phyloP scores from a whole-genome alignment of 2,888 invertebrate species.

The Chloroclysta siterata region DNA sequence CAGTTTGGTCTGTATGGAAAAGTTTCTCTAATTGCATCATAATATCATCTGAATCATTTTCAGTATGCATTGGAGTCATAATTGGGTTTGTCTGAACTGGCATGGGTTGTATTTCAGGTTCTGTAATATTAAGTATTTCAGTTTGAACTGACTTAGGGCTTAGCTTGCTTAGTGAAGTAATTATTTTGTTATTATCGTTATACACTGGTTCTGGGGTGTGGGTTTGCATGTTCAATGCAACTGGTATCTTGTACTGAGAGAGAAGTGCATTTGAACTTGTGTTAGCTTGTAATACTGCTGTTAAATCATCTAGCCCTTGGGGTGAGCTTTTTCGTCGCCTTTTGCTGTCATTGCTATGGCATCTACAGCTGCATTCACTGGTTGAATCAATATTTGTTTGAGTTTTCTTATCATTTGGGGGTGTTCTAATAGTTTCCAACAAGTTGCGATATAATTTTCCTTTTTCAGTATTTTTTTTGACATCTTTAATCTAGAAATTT shows the following conservation, averaged over 20 bases:
- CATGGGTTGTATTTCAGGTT: conserved; percentile 23
- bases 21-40: conserved; percentile 75
- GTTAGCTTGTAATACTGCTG: conserved; percentile 27
- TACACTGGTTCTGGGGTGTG: conserved; percentile 36
- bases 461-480: conserved; percentile 69
- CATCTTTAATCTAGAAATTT: conserved; percentile 62
- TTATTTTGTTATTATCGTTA: conserved; percentile 10
- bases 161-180: conserved; percentile 24
- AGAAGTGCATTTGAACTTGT: conserved; percentile 25
- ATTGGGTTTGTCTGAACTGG: conserved; percentile 27
- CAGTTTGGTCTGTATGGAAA: conserved; percentile 70
- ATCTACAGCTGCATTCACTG: conserved; percentile 61
- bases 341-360: conserved; percentile 60
- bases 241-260: conserved; percentile 45
- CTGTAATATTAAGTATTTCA: conserved; percentile 39
- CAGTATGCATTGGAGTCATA: conserved; percentile 31
- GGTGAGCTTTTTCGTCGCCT: conserved; percentile 49
- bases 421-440: conserved; percentile 58
- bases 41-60: conserved; percentile 63
- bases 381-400: conserved; percentile 41
- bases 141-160: conserved; percentile 34
- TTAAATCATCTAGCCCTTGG: conserved; percentile 29
- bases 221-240: conserved; percentile 47
- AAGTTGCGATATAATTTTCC: conserved; percentile 67
- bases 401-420: conserved; percentile 39